Percentiles rank a stretch among this genome's conserved stretches.
Evolutionary conservation across 2,113 vertebrate species (phyloP).

Genomic region (Petrocephalus zakoni): DNA sequence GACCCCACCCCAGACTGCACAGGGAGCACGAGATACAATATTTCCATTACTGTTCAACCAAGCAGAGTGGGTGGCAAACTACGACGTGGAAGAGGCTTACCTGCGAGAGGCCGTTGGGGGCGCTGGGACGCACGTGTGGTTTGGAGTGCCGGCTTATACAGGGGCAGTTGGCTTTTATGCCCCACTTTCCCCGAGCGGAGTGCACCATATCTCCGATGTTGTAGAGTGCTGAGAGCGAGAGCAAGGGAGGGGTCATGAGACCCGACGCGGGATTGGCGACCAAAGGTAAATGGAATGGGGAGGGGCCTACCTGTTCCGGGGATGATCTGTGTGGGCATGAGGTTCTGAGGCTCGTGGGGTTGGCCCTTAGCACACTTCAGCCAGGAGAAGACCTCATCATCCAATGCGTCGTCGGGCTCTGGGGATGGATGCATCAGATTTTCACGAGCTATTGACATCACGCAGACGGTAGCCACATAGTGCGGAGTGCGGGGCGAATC

Average conservation of each 20-base stretch:
- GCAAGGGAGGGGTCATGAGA: neutral
- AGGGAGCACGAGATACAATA: neutral
- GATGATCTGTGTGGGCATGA: constrained; percentile 99
- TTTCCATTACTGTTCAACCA: no score
- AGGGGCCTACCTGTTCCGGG: constrained; percentile 83
- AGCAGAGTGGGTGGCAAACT: no score
- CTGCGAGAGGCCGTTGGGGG: constrained; percentile 94
- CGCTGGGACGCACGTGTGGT: constrained; percentile 78
- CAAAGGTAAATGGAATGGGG: neutral
- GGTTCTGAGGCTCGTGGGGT: constrained; percentile 93
- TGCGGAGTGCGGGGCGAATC: neutral
- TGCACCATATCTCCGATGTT: constrained; percentile 99
- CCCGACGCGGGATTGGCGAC: neutral
- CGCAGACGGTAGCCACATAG: constrained; percentile 35
- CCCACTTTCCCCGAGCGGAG: constrained; percentile 93
- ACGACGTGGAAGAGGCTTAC: constrained; percentile 47
- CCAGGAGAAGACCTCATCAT: constrained; percentile 96
- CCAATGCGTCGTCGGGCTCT: constrained; percentile 83
- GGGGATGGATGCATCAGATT: constrained; percentile 34
- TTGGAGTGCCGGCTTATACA: constrained; percentile 89
- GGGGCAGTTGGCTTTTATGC: constrained; percentile 97
- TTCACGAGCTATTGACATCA: neutral
- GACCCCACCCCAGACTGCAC: constrained; percentile 29
- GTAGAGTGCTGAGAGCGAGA: constrained; percentile 77
- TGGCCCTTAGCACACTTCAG: constrained; percentile 97